Evolutionary conservation across 2,113 vertebrate species (phyloP).

Genomic region (Rousettus leschenaultii): DNA sequence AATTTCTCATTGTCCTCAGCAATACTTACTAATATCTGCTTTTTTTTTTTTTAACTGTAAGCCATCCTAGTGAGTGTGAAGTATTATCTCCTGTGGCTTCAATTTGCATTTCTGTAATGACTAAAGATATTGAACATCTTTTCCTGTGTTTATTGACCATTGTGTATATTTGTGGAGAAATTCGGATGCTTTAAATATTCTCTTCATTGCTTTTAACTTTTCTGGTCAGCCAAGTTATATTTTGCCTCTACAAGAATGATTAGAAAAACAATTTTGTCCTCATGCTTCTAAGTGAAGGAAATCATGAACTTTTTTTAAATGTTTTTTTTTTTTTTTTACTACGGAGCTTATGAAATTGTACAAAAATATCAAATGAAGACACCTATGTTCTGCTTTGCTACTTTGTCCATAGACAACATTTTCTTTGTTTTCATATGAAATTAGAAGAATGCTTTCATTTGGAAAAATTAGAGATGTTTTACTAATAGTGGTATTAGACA

Average conservation of each 20-base stretch:
- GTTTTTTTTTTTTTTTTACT: not conserved
- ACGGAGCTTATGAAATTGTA: not conserved
- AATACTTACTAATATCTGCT: not conserved
- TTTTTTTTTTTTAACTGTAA: not conserved
- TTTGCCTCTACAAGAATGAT: not conserved
- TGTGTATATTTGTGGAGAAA: not conserved
- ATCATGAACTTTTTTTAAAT: not conserved
- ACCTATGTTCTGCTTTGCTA: not conserved
- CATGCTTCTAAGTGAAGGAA: not conserved
- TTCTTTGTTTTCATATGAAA: slow-evolving; percentile 25
- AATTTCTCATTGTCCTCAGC: not conserved
- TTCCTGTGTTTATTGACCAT: not conserved
- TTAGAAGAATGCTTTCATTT: not conserved
- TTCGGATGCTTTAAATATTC: not conserved
- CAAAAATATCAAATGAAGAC: not conserved
- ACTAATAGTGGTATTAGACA: not conserved
- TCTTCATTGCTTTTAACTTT: not conserved
- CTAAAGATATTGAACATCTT: not conserved
- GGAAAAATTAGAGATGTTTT: not conserved
- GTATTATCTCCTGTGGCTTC: not conserved
- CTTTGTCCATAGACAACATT: not conserved
- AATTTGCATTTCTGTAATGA: not conserved
- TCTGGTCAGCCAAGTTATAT: not conserved
- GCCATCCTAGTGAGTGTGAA: not conserved
- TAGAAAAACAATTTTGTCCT: not conserved